These are phyloP conservation scores for Argyresthia goedartella DNA, from an alignment of 2,888 invertebrate genomes.

Conservation along the genomic window DNA sequence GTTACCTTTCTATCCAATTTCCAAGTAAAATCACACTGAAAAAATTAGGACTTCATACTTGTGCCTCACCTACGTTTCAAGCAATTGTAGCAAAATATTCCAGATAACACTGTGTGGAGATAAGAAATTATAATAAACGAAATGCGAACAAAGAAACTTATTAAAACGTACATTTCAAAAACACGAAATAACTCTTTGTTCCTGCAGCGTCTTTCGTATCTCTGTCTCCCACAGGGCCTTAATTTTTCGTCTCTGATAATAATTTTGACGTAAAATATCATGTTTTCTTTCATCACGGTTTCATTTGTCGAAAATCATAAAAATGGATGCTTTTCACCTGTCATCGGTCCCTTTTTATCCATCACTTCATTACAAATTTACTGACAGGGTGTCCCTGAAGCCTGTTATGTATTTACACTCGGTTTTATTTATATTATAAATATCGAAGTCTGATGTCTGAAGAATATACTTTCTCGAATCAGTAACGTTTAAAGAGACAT, in stretches of 20 bases:
- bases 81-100: too few relatives aligned
- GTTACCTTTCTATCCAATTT: too few relatives aligned
- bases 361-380: constrained; percentile 23
- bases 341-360: constrained; percentile 29
- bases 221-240: constrained; percentile 22
- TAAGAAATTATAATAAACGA: background rate
- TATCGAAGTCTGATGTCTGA: constrained; percentile 14
- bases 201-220: constrained; percentile 32
- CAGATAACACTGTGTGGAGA: background rate
- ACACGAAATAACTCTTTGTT: constrained; percentile 18
- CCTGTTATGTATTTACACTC: constrained; percentile 22
- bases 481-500: too few relatives aligned
- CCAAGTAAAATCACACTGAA: too few relatives aligned
- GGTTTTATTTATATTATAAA: constrained; percentile 23
- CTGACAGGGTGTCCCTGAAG: constrained; percentile 6
- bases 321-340: constrained; percentile 43
- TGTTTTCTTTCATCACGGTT: constrained; percentile 12
- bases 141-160: constrained; percentile 1
- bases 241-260: constrained; percentile 18
- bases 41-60: too few relatives aligned
- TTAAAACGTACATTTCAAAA: background rate
- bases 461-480: too few relatives aligned
- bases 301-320: constrained; percentile 34
- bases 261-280: background rate
- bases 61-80: too few relatives aligned